phyloP scores from a whole-genome alignment of 1,140 invertebrate species.

The Teleogryllus occipitalis region DNA sequence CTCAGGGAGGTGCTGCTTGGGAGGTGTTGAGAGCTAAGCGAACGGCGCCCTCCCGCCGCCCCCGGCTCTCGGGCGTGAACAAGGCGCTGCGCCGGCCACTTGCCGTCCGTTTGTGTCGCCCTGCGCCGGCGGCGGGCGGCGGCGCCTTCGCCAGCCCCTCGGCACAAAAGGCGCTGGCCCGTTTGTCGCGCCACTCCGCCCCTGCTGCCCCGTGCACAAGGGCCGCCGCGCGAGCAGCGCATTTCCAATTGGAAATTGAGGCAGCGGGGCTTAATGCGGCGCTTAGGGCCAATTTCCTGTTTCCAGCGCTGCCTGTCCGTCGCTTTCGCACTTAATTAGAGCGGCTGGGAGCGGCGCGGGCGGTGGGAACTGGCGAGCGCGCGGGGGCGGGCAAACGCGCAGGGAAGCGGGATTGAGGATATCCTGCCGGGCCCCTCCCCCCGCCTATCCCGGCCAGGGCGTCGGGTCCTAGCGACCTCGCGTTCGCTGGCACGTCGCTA shows the following conservation, averaged over 20 bases:
- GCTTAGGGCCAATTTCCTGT: constrained; percentile 3
- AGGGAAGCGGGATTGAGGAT: constrained; percentile 3
- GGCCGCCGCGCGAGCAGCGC: not conserved
- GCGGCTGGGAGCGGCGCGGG: not conserved
- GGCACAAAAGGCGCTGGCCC: not conserved
- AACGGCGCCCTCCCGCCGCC: too few relatives aligned
- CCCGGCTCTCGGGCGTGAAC: too few relatives aligned
- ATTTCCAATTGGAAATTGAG: not conserved
- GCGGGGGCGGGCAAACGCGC: not conserved
- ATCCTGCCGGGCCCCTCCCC: not conserved
- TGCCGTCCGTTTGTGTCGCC: not conserved
- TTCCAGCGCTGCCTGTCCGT: not conserved
- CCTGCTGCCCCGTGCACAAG: not conserved
- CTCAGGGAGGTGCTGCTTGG: too few relatives aligned
- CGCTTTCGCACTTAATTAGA: not conserved
- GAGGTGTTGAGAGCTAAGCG: too few relatives aligned
- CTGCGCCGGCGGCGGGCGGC: not conserved
- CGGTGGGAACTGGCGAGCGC: too few relatives aligned
- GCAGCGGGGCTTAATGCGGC: not conserved
- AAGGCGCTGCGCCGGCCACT: too few relatives aligned
- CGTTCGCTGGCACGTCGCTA: too few relatives aligned
- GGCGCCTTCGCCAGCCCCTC: constrained; percentile 13
- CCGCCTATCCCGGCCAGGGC: too few relatives aligned
- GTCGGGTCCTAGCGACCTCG: too few relatives aligned
- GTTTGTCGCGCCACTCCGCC: too few relatives aligned